Evolutionary conservation across 2,113 vertebrate genomes (phyloP), one percentile per base, ranked within the genome.

Genomic region (Campylorhamphus procurvoides): DNA sequence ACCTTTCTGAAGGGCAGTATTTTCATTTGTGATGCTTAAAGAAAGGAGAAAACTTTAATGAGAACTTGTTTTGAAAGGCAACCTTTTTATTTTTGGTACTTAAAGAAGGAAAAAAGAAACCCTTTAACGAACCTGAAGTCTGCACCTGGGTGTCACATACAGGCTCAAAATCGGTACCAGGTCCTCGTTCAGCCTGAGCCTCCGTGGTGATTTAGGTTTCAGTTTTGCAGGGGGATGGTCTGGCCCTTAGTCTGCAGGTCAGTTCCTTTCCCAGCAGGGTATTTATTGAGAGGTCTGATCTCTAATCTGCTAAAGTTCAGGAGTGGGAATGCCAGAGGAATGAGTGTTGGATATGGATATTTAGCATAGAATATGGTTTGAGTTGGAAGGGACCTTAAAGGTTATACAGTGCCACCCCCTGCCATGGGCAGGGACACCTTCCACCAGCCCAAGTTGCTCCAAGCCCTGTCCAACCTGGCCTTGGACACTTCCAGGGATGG

Each of bases 161-260:
- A 33, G 74, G 28, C 50, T 25, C 20, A 9, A 8, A 59, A 12
- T 4, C 40, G 29, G 0, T 1, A 1, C 0, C 49, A 3, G 58
- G 35, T 8, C 47, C 31, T 8, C 3, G 42, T 0, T 22, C n/a
- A 35, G 39, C 20, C 72, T 7, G 69, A 81, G 56, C 67, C 72
- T 19, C 27, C 3, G 7, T 10, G 46, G 22, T 9, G 58, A 1
- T 44, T 40, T 7, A 1, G 62, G 58, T 29, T 59, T 89, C 2
- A 0, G 29, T 73, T 76, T 47, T 46, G 50, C 40, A 37, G 75
- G 39, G 58, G 2, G 8, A 5, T 15, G 47, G 10, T 8, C 27
- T 52, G 87, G 44, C 50, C 81, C 71, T 33, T 5, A 10, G 22
- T 2, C 47, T 33, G 1, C 31, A 20, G 69, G 10, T 20, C 83